phyloP scores from a whole-genome alignment of 2,113 vertebrate species.

The Nothocercus julius region DNA sequence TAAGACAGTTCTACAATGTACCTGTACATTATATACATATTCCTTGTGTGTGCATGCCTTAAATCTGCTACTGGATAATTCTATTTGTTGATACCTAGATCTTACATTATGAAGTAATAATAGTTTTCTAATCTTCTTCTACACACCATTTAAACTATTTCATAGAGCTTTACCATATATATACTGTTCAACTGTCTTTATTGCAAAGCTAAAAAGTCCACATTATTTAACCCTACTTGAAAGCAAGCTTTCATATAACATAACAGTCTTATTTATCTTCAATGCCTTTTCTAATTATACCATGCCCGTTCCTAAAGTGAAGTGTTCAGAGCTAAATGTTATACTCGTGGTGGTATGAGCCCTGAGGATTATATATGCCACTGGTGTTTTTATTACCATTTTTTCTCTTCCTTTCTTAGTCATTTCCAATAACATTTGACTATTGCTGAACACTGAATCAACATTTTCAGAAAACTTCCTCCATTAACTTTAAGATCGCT shows the following conservation, averaged over 20 bases:
- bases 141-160: not conserved
- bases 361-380: not conserved
- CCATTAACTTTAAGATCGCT: not conserved
- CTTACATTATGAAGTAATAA: not conserved
- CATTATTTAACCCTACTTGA: not conserved
- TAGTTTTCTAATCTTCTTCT: not conserved
- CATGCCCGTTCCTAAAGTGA: not conserved
- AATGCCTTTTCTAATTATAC: not conserved
- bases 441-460: not conserved
- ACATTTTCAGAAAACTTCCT: not conserved
- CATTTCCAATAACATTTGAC: not conserved
- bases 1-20: not conserved
- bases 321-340: not conserved
- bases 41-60: not conserved
- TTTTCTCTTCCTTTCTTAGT: not conserved
- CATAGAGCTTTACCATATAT: not conserved
- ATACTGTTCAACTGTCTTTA: not conserved
- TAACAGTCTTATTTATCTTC: not conserved
- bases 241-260: not conserved
- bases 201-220: not conserved
- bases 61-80: not conserved
- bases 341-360: not conserved
- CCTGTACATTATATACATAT: not conserved
- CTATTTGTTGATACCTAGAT: not conserved
- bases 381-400: not conserved